Conservation (phyloP, 1,140 invertebrate genomes). For the Sycobia sp. region DNA sequence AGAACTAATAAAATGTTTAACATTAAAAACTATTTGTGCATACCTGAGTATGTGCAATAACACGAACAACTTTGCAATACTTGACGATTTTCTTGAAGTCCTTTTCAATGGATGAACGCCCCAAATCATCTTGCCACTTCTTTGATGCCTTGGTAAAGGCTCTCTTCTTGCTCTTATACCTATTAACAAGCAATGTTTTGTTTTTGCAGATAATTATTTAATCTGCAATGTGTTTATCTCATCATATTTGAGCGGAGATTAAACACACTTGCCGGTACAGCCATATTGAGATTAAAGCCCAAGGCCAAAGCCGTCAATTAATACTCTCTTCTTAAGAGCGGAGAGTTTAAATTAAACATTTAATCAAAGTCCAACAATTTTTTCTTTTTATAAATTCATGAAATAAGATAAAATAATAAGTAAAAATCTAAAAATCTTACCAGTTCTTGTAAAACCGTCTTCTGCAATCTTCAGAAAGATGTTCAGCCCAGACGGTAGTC, state of each 20-base stretch:
- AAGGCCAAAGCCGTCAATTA: slow-evolving; percentile 38
- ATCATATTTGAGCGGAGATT: slow-evolving; percentile 45
- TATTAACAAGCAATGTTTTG: slow-evolving; percentile 59
- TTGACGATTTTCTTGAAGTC: slow-evolving; percentile 97
- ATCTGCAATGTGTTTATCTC: slow-evolving; percentile 42
- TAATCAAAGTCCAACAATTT: slow-evolving; percentile 14
- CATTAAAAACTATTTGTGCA: too few species aligned
- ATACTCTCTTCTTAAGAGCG: slow-evolving; percentile 47
- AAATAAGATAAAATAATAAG: slow-evolving; percentile 7
- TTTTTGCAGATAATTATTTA: slow-evolving; percentile 36
- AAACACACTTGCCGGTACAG: slow-evolving; percentile 42
- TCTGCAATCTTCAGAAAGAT: slow-evolving; percentile 96
- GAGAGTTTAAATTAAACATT: slow-evolving; percentile 41
- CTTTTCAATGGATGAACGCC: slow-evolving; percentile 95
- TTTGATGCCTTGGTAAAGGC: slow-evolving; percentile 98
- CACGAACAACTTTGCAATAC: slow-evolving; percentile 95
- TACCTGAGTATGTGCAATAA: slow-evolving; percentile 95
- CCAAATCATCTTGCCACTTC: slow-evolving; percentile 97
- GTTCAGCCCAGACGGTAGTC: slow-evolving; percentile 97
- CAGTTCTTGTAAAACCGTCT: slow-evolving; percentile 99
- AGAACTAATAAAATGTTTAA: too few species aligned
- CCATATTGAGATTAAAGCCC: slow-evolving; percentile 30
- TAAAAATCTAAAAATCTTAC: slow-evolving; percentile 66
- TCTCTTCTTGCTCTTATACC: slow-evolving; percentile 99
- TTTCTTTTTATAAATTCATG: slow-evolving; percentile 14